Conservation (phyloP, 2,113 vertebrate species). For the Athene noctua region DNA sequence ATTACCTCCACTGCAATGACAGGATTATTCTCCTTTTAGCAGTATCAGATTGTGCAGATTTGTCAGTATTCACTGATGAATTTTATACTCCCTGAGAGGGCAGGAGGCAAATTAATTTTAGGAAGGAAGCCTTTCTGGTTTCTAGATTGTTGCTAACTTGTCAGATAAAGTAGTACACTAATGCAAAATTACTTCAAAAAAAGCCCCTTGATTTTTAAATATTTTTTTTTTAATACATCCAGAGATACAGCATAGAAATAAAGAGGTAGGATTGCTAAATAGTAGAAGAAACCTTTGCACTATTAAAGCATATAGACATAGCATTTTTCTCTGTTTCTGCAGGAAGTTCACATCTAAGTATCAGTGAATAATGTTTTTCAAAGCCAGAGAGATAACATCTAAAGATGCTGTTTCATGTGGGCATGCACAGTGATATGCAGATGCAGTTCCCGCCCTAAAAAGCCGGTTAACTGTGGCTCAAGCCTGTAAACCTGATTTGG, state of each 20-base stretch:
- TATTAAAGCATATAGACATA: neutral
- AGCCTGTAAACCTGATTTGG: neutral
- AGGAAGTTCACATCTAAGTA: neutral
- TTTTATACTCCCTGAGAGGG: neutral
- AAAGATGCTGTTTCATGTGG: neutral
- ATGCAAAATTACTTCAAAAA: neutral
- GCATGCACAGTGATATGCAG: fast-evolving
- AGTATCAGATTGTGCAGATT: neutral
- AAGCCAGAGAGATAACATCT: neutral
- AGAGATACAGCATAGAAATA: neutral
- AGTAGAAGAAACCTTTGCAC: neutral
- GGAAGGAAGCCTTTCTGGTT: neutral
- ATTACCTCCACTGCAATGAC: neutral
- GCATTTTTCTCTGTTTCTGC: neutral
- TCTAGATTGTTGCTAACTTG: neutral
- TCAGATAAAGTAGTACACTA: neutral
- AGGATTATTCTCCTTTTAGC: neutral
- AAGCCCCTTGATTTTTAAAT: neutral
- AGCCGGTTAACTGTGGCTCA: neutral
- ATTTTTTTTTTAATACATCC: neutral
- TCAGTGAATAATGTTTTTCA: neutral
- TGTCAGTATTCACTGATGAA: neutral
- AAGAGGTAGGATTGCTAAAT: neutral
- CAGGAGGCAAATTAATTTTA: neutral
- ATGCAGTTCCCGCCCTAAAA: neutral